A percentile compares a stretch with the other conserved stretches of the same genome.
Evolutionary conservation across 1,140 invertebrate genomes (phyloP).

Genomic region (Atopsyche davidsoni): DNA sequence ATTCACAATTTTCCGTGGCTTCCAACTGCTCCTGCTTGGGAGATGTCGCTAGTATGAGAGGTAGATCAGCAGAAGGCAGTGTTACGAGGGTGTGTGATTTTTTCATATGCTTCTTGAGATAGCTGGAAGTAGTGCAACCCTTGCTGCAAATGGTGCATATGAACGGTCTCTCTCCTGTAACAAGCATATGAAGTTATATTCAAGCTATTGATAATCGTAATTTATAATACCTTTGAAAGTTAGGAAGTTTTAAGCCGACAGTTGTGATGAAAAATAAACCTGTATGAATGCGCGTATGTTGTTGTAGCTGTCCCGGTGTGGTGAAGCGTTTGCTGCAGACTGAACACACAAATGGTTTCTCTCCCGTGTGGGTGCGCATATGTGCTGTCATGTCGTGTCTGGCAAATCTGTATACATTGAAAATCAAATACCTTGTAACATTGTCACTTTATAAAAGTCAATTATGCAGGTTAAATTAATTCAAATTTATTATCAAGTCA

Average conservation of each 20-base stretch:
- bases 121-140: conserved; percentile 39
- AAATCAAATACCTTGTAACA: conserved; percentile 19
- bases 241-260: too few relatives aligned
- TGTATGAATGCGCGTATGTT: conserved; percentile 47
- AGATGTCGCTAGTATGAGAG: conserved; percentile 30
- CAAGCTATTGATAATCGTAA: too few relatives aligned
- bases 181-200: too few relatives aligned
- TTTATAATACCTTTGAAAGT: too few relatives aligned
- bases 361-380: conserved; percentile 61
- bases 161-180: conserved; percentile 45
- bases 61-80: conserved; percentile 14
- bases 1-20: conserved; percentile 1
- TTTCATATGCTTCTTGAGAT: conserved; percentile 36
- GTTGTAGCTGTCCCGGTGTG: conserved; percentile 39
- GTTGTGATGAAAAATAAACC: too few relatives aligned
- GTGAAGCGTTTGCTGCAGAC: conserved; percentile 41
- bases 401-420: conserved; percentile 38
- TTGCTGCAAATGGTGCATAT: conserved; percentile 43
- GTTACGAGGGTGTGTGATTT: conserved; percentile 34
- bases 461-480: too few relatives aligned
- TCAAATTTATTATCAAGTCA: not conserved
- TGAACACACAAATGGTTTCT: conserved; percentile 57
- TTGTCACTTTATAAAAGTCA: not conserved
- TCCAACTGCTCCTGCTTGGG: not conserved
- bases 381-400: conserved; percentile 44